Evolutionary conservation across 2,797 vertebrate genomes (phyloP), one percentile per base, ranked within the genome.

Genomic region (Lagodon rhomboides): DNA sequence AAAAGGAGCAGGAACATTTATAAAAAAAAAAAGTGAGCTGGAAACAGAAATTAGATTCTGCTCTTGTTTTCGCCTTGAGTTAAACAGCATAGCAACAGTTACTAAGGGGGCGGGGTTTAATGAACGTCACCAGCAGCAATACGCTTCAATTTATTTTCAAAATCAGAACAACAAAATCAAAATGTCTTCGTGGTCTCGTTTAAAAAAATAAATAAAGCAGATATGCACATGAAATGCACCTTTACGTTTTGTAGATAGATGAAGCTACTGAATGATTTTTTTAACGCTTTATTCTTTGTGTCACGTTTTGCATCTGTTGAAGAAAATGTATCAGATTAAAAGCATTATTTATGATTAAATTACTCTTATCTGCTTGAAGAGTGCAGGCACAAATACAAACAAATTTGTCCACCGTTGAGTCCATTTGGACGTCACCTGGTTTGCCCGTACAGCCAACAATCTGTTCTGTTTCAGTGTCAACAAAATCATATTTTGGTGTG

Each of bases 161-260:
- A 56, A 55, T 62, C 38, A 63, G 6, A 73, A 3, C 3, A 60
- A 69, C 47, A 13, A 63, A 77, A 38, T 61, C 4, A 47, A 77
- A 73, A 61, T 22, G 56, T 78, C 54, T 20, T 59, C 18, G 18
- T 22, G 13, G 18, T 66, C 3, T 53, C 15, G 17, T 66, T 65
- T 64, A 53, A n/a, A 53, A 61, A 62, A 30, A n/a, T n/a, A 34
- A 8, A 55, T 46, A n/a, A 62, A 56, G 25, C 27, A 59, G 25
- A 66, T 73, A 49, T 73, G 75, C 63, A 82, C 58, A 78, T 65
- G 63, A 85, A 69, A 88, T 60, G 77, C 80, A 85, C 79, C 68
- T 85, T 79, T 73, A 64, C 1, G 47, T 78, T 84, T 38, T 87
- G 72, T 80, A 66, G 64, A 73, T 82, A 63, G 22, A 34, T 20